A percentile compares a stretch with the other conserved stretches of the same genome.
Evolutionary conservation across 2,888 invertebrate genomes (phyloP).

Genomic region (Clostera curtula): DNA sequence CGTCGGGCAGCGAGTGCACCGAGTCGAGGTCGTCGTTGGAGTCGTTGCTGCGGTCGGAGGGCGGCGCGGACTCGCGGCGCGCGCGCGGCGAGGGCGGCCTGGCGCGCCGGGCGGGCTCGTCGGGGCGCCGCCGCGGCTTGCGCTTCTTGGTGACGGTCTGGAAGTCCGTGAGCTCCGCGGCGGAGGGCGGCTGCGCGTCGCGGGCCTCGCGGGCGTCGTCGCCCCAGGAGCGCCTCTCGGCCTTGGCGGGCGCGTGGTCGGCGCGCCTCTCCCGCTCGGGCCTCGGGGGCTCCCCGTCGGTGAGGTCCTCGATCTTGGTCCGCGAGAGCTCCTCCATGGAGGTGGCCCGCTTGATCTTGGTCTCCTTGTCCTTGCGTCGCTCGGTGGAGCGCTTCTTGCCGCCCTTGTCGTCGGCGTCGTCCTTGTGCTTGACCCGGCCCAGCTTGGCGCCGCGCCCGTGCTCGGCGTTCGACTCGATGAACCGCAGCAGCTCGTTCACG

Average conservation of each 20-base stretch:
- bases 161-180: conserved; percentile 81
- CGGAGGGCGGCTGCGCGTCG: conserved; percentile 32
- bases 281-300: conserved; percentile 59
- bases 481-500: conserved; percentile 84
- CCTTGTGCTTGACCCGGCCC: conserved; percentile 50
- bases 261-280: too few relatives aligned
- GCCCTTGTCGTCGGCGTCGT: conserved; percentile 59
- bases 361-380: conserved; percentile 57
- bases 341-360: conserved; percentile 79
- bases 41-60: conserved; percentile 87
- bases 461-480: conserved; percentile 80
- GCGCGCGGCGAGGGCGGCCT: conserved; percentile 63
- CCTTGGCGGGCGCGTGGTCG: conserved; percentile 52
- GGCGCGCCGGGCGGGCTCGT: conserved; percentile 44
- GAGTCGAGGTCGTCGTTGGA: conserved; percentile 89
- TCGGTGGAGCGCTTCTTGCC: conserved; percentile 69
- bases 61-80: conserved; percentile 80
- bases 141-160: conserved; percentile 89
- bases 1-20: conserved; percentile 84
- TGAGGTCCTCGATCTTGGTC: conserved; percentile 82
- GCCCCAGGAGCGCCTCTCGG: conserved; percentile 2
- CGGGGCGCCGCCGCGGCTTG: conserved; percentile 81
- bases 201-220: conserved; percentile 24
- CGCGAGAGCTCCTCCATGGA: conserved; percentile 88
- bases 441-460: conserved; percentile 46